Base-by-base conservation (phyloP, 1,140 invertebrate species). In the Bradynema listronoti region DNA sequence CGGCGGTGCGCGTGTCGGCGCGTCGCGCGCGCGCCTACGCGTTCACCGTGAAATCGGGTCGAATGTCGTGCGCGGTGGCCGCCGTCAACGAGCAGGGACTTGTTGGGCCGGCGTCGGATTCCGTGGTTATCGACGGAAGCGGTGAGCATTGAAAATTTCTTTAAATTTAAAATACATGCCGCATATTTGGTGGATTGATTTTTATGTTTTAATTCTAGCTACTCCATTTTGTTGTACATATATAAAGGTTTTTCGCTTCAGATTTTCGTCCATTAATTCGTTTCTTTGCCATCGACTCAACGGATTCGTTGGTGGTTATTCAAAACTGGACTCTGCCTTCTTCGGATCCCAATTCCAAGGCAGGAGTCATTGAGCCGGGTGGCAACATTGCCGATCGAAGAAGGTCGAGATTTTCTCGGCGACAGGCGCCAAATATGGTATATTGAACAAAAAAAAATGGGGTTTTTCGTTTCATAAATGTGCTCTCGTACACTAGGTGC, bases 241-340 rank as follows among this genome's bases (percentile, higher is more conserved):
- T n/a, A n/a, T n/a, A n/a, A n/a, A n/a, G n/a, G n/a, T n/a, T n/a
- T n/a, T n/a, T n/a, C 32, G 24, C 33, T 73, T 66, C 30, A 77
- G 73, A 76, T 42, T 57, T 76, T 33, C 60, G 60, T 14, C 73
- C 73, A 9, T 62, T 76, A 11, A 76, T 76, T 11, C 63, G 74
- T 7, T 39, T 76, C 2, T 76, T 78, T 53, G 76, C 76, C 16
- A 76, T 76, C 34, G 73, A 76, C 53, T 76, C 73, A 2, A 77
- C 64, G 1, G 65, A 68, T 49, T 56, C 57, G 19, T 50, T 76
- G 5, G 61, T 78, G 4, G 49, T 63, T 30, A 70, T 76, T 30
- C 62, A 76, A 30, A 78, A 70, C 45, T 77, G 65, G 70, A 77
- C 50, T 50, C 22, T 29, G 7, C 54, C 42, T 45, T 19, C 41